Percentiles rank a stretch among this genome's conserved stretches.
phyloP scores from a whole-genome alignment of 2,113 vertebrate species.

The Corythornis cristatus region DNA sequence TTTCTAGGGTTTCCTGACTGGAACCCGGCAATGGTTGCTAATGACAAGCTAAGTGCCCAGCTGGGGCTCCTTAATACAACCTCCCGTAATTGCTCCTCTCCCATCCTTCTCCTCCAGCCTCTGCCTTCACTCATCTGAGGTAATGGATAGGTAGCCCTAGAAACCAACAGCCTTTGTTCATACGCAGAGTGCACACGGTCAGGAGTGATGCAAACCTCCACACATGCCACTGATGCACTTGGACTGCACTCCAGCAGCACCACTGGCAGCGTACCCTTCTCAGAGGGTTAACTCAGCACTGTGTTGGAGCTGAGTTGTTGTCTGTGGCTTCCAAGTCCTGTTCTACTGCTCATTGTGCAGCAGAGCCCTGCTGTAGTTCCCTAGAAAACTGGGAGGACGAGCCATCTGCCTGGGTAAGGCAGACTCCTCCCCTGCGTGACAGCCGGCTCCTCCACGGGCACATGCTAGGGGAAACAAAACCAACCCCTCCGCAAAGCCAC shows the following conservation, averaged over 20 bases:
- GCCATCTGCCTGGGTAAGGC: not conserved
- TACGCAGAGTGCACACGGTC: not conserved
- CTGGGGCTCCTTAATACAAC: constrained; percentile 44
- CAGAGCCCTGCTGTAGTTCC: not conserved
- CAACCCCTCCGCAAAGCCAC: not conserved
- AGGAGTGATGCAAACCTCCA: not conserved
- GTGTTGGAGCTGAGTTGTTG: too few species aligned
- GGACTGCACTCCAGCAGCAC: not conserved
- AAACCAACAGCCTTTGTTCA: not conserved
- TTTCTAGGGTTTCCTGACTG: constrained; percentile 27
- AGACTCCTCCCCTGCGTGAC: not conserved
- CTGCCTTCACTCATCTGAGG: not conserved
- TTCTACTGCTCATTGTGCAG: not conserved
- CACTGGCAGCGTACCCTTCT: not conserved
- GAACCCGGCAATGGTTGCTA: not conserved
- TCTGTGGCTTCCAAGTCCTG: not conserved
- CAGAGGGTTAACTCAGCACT: not conserved
- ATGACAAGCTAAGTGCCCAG: constrained; percentile 52
- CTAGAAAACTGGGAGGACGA: not conserved
- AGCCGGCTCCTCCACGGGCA: not conserved
- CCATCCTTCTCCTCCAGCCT: not conserved
- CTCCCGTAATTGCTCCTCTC: not conserved
- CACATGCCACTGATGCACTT: not conserved
- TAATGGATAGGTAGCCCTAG: not conserved
- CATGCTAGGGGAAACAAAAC: not conserved